phyloP scores from a whole-genome alignment of 2,888 invertebrate species.

The Spilarctia lutea region DNA sequence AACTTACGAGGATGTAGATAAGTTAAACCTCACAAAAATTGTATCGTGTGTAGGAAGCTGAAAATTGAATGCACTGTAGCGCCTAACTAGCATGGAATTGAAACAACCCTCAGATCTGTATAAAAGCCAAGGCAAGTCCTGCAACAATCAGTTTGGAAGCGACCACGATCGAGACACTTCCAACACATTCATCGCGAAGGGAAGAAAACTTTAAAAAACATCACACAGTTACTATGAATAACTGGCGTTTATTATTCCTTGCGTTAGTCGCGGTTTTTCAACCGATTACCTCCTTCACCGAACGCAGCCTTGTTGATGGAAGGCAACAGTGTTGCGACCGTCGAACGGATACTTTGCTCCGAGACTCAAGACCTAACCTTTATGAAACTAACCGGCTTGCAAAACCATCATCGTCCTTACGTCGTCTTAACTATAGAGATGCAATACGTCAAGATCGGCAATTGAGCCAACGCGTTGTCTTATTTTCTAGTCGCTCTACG shows the following conservation, averaged over 20 bases:
- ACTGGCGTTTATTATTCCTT: slow-evolving; percentile 81
- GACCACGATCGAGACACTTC: slow-evolving; percentile 69
- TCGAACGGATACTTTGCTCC: slow-evolving; percentile 50
- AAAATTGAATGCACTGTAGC: slow-evolving; percentile 83
- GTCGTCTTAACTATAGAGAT: slow-evolving; percentile 33
- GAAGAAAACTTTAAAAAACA: slow-evolving; percentile 54
- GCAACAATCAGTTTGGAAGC: slow-evolving; percentile 72
- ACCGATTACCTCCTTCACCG: slow-evolving; percentile 71
- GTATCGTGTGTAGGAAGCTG: slow-evolving; percentile 69
- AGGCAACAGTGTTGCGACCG: slow-evolving; percentile 70
- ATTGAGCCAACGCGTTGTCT: slow-evolving; percentile 36
- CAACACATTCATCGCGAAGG: slow-evolving; percentile 59
- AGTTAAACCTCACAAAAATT: slow-evolving; percentile 28
- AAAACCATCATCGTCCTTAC: slow-evolving; percentile 44
- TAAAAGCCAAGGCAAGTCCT: slow-evolving; percentile 63
- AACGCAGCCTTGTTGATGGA: slow-evolving; percentile 77
- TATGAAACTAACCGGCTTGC: slow-evolving; percentile 49
- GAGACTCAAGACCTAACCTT: slow-evolving; percentile 55
- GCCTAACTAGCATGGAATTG: slow-evolving; percentile 76
- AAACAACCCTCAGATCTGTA: slow-evolving; percentile 59
- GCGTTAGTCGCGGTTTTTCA: slow-evolving; percentile 76
- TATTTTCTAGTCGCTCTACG: slow-evolving; percentile 22
- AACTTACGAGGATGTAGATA: slow-evolving; percentile 36
- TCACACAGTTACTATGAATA: slow-evolving; percentile 82
- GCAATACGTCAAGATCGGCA: slow-evolving; percentile 51